phyloP scores from a whole-genome alignment of 1,140 invertebrate species.

The Drosophila virilis region DNA sequence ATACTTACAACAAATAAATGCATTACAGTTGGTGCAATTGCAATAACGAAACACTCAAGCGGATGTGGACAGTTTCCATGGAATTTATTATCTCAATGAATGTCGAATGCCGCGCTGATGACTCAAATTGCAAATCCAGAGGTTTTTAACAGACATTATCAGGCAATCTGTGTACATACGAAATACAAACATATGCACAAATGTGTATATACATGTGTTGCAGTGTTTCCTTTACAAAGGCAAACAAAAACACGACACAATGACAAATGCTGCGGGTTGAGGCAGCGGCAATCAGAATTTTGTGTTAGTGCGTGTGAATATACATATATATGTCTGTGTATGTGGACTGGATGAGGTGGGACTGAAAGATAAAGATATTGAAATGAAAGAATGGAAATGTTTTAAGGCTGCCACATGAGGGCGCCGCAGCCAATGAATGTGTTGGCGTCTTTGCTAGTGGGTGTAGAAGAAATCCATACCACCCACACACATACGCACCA shows the following conservation, averaged over 20 bases:
- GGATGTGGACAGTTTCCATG: slow-evolving; percentile 48
- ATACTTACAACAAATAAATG: slow-evolving; percentile 3
- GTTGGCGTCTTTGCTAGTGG: slow-evolving; percentile 37
- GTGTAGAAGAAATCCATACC: slow-evolving; percentile 39
- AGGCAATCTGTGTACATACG: slow-evolving; percentile 53
- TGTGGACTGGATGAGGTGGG: slow-evolving; percentile 15
- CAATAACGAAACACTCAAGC: slow-evolving; percentile 33
- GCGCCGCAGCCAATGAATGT: slow-evolving; percentile 36
- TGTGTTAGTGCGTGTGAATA: slow-evolving; percentile 47
- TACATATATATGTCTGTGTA: slow-evolving; percentile 31
- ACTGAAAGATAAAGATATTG: slow-evolving; percentile 45
- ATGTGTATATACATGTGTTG: slow-evolving; percentile 58
- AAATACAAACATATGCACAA: slow-evolving; percentile 40
- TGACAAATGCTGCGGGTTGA: slow-evolving; percentile 52
- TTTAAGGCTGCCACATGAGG: slow-evolving; percentile 46
- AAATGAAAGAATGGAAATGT: slow-evolving; percentile 46
- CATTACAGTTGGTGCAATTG: slow-evolving; percentile 17
- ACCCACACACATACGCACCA: slow-evolving; percentile 26
- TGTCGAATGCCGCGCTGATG: slow-evolving; percentile 53
- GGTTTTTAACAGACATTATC: slow-evolving; percentile 56
- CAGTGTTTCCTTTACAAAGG: slow-evolving; percentile 55
- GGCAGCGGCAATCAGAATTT: slow-evolving; percentile 52
- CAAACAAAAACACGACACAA: slow-evolving; percentile 50
- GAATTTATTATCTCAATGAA: slow-evolving; percentile 54
- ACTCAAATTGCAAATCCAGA: slow-evolving; percentile 63